Evolutionary conservation across 2,113 vertebrate genomes (phyloP), one percentile per base, ranked within the genome.

Genomic region (Caretta caretta): DNA sequence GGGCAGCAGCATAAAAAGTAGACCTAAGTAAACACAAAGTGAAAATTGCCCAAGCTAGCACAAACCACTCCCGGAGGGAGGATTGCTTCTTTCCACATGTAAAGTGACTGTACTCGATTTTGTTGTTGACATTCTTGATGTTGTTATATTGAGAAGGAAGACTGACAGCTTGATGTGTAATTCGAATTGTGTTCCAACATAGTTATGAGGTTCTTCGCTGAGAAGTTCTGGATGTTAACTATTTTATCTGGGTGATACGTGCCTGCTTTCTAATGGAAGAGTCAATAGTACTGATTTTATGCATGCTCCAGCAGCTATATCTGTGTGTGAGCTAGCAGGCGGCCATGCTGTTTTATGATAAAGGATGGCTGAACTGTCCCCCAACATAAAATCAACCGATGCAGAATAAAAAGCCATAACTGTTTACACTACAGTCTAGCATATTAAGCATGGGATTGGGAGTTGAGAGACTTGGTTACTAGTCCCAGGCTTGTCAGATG

Each of bases 341-440:
- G 31, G 76, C 49, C 56, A 13, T 59, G 54, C 42, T 38, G n/a
- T 53, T 78, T 75, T 76, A 27, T 57, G 72, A 54, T 1, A 83
- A 10, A 84, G 59, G 59, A 86, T 79, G 46, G 83, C 80, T 27
- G 16, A 20, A 42, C 1, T n/a, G 57, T 17, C 48, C 3, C 0
- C 38, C 93, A 56, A 82, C 8, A 80, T 31, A 42, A 22, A 57
- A 87, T 17, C 49, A 4, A 0, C 0, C 35, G 38, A 27, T 78
- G 10, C 31, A 78, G 10, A 4, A 89, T 88, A 1, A 38, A 7
- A 16, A 7, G 56, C 59, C 90, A 8, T 89, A 29, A 1, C 42
- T 38, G n/a, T 2, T 46, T 31, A 8, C 0, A 0, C 83, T 38
- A 42, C 24, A 2, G 48, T 29, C 42, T 78, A 48, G 42, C 22